Conservation (phyloP, 2,113 vertebrate genomes). For the Apaloderma vittatum region DNA sequence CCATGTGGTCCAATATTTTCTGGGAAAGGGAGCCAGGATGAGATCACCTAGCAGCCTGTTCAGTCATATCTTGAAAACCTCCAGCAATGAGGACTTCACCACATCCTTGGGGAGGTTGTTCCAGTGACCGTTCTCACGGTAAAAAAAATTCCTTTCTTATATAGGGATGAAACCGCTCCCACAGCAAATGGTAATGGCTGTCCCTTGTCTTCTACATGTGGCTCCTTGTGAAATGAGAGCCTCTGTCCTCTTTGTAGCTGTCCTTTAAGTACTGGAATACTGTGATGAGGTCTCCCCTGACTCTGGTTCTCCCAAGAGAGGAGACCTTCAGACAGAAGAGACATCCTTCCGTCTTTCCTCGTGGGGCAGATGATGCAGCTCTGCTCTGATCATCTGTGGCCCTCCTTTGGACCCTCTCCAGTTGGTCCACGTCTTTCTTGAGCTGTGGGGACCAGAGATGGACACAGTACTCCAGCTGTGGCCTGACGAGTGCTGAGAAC, state of each 20-base stretch:
- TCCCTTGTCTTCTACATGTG: neutral
- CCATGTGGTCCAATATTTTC: neutral
- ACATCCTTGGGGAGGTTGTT: neutral
- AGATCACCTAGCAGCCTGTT: neutral
- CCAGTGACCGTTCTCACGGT: neutral
- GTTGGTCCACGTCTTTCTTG: no score
- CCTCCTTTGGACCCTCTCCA: no score
- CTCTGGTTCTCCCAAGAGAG: neutral
- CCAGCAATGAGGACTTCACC: neutral
- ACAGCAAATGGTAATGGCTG: neutral
- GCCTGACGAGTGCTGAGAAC: accelerated
- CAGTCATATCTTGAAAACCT: neutral
- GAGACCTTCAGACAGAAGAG: neutral
- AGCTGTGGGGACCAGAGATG: no score
- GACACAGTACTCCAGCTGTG: no score
- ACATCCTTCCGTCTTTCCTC: neutral
- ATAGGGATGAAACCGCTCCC: neutral
- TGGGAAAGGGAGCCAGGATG: neutral
- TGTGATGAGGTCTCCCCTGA: neutral
- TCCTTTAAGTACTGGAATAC: no score
- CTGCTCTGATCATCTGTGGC: neutral
- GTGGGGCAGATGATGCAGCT: neutral
- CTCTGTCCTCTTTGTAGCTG: no score
- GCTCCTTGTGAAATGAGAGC: no score
- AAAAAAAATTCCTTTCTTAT: neutral